phyloP scores from a whole-genome alignment of 2,797 vertebrate species.

The Loris lydekkerianus region DNA sequence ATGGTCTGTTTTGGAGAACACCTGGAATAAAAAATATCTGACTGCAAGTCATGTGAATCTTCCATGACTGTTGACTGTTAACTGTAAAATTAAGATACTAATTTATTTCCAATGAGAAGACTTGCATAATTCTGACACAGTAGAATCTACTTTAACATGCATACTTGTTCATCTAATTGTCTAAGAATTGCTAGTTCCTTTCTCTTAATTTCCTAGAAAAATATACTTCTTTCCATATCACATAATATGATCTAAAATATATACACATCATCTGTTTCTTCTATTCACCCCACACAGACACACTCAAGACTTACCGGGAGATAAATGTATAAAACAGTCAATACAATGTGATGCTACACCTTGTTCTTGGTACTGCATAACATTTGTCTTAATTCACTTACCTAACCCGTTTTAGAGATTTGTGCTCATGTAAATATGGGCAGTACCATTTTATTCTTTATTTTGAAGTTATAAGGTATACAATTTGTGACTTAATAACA shows the following conservation, averaged over 20 bases:
- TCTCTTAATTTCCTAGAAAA: conserved; percentile 30
- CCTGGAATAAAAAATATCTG: background rate
- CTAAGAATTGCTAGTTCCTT: background rate
- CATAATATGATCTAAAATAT: background rate
- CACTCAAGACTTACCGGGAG: background rate
- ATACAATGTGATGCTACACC: background rate
- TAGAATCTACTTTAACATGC: background rate
- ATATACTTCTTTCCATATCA: background rate
- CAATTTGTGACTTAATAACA: background rate
- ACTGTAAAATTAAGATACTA: background rate
- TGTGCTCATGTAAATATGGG: background rate
- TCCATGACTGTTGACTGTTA: background rate
- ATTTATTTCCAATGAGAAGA: background rate
- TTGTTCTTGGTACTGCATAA: background rate
- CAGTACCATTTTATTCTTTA: background rate
- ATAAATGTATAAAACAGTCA: background rate
- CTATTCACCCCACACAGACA: background rate
- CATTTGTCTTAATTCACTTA: background rate
- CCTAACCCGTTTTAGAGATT: background rate
- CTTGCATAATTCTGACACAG: background rate
- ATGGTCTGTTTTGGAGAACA: background rate
- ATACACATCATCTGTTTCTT: background rate
- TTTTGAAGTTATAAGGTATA: background rate
- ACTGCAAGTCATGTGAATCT: background rate
- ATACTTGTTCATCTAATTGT: no score